A percentile compares a stretch with the other conserved stretches of the same genome.
phyloP scores from a whole-genome alignment of 37 sponge, comb jelly and placozoan genomes.

The Corticium candelabrum region DNA sequence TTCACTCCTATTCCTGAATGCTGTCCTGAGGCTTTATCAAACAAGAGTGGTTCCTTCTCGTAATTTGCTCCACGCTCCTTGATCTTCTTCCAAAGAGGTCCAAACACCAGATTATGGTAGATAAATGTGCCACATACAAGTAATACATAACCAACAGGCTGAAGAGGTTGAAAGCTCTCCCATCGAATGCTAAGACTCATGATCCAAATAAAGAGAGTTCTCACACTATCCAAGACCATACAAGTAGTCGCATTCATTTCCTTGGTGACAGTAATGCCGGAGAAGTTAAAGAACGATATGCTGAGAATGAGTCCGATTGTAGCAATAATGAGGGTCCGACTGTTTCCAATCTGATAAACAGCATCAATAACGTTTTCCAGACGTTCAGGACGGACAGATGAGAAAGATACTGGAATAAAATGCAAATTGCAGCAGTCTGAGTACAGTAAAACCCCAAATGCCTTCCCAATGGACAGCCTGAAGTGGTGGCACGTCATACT shows the following conservation, averaged over 20 bases:
- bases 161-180: conserved; percentile 13
- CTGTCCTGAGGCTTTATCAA: neutral
- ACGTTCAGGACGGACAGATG: conserved; percentile 27
- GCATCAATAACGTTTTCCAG: conserved; percentile 31
- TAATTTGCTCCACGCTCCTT: neutral
- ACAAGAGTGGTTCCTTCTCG: neutral
- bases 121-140: conserved; percentile 23
- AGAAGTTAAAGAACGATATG: conserved; percentile 31
- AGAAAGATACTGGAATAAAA: conserved; percentile 91
- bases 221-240: conserved; percentile 23
- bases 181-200: conserved; percentile 17
- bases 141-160: conserved; percentile 22
- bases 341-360: conserved; percentile 18
- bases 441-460: conserved; percentile 69
- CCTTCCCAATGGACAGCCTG: conserved; percentile 97
- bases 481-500: conserved; percentile 75
- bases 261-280: conserved; percentile 26
- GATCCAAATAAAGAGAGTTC: conserved; percentile 26
- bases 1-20: neutral
- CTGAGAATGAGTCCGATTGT: conserved; percentile 22
- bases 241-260: conserved; percentile 24
- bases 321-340: neutral
- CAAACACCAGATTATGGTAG: conserved; percentile 25
- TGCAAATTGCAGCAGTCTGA: conserved; percentile 57
- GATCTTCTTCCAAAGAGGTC: conserved; percentile 3